These are phyloP conservation scores for Drosophila picticornis DNA, from an alignment of 2,888 invertebrate genomes.

Conservation along the genomic window DNA sequence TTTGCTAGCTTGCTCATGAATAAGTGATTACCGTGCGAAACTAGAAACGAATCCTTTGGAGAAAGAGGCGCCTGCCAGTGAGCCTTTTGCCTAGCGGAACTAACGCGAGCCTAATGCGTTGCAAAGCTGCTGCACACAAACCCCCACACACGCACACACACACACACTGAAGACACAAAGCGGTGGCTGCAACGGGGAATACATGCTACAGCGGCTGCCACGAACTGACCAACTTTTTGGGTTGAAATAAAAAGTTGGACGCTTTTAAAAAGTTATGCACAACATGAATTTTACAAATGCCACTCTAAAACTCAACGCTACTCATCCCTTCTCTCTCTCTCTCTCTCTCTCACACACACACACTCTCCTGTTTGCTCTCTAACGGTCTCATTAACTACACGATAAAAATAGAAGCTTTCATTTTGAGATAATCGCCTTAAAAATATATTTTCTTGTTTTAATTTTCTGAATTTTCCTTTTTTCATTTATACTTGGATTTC, in stretches of 20 bases:
- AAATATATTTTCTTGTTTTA: neutral
- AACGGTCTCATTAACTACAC: neutral
- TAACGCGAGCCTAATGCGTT: conserved; percentile 60
- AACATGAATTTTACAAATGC: conserved; percentile 61
- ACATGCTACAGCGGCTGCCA: neutral
- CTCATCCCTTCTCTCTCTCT: neutral
- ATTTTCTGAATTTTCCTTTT: neutral
- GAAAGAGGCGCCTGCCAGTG: conserved; percentile 3
- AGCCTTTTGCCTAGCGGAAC: conserved; percentile 19
- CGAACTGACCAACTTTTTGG: conserved; percentile 50
- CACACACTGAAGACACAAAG: conserved; percentile 1
- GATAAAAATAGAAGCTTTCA: neutral
- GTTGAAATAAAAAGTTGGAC: conserved; percentile 52
- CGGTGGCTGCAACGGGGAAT: neutral
- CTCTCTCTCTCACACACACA: neutral
- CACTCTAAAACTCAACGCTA: conserved; percentile 32
- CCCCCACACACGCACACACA: neutral
- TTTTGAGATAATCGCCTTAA: neutral
- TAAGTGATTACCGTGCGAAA: conserved; percentile 30
- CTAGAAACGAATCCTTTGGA: conserved; percentile 39
- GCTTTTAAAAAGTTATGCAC: conserved; percentile 60
- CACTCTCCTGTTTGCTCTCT: neutral
- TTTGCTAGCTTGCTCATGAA: conserved; percentile 15
- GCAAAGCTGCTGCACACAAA: conserved; percentile 13
- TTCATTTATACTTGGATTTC: neutral